Evolutionary conservation across 2,888 invertebrate species (phyloP).

Genomic region (Terebella lapidaria): DNA sequence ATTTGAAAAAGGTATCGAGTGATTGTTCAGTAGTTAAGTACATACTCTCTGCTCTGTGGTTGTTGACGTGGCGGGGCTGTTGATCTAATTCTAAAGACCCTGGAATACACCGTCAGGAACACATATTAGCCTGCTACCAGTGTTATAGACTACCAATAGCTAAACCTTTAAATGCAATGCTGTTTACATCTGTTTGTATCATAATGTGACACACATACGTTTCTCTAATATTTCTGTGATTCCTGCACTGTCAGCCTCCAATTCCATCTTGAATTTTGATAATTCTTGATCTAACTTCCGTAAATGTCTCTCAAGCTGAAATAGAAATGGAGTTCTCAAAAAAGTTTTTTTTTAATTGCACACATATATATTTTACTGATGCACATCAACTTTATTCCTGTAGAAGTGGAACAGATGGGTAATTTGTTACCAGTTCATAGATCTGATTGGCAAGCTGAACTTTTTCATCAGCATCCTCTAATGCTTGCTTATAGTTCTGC

Average conservation of each 20-base stretch:
- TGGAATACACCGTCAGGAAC: no score
- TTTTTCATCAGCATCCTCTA: constrained; percentile 95
- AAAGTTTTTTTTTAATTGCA: background rate
- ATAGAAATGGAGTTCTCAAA: background rate
- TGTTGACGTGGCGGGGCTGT: constrained; percentile 38
- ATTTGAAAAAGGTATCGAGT: no score
- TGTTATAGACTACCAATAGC: no score
- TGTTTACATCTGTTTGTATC: no score
- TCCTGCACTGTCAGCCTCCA: constrained; percentile 97
- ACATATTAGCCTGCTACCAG: no score
- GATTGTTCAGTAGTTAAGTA: no score
- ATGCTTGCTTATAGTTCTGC: constrained; percentile 78
- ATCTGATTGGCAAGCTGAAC: constrained; percentile 88
- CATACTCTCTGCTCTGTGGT: constrained; percentile 51
- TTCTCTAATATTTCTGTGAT: constrained; percentile 93
- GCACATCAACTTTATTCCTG: background rate
- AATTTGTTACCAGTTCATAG: constrained; percentile 70
- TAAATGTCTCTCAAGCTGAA: constrained; percentile 76
- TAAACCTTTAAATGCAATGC: no score
- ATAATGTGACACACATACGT: constrained; percentile 53
- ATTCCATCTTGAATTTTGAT: constrained; percentile 95
- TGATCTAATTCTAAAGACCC: constrained; percentile 83
- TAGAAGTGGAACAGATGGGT: background rate
- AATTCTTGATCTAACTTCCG: constrained; percentile 82
- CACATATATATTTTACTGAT: background rate